Base-by-base conservation (phyloP, 2,888 invertebrate genomes). In the Melanchra persicariae region DNA sequence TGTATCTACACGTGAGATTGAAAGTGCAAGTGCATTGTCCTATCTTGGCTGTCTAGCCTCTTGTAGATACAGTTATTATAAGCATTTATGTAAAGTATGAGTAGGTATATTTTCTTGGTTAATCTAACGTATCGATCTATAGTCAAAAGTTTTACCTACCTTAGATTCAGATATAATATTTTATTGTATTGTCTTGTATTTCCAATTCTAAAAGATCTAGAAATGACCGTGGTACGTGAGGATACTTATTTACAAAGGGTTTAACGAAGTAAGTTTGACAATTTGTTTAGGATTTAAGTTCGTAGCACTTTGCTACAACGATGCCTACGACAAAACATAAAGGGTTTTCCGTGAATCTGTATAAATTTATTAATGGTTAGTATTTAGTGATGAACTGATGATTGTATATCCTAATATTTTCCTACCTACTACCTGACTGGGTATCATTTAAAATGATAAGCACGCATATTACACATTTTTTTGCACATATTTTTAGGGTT, bases 21-120 rank as follows among this genome's bases (percentile, higher is more conserved):
- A 92, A 91, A 92, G 92, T 91, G 91, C 90, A 92, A 92, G 91
- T 91, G 89, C 89, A 90, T 86, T 85, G 86, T 69, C 80, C 85
- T 82, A 75, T 81, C 77, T 77, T 76, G 45, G 61, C 47, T 59
- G 57, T 37, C 55, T 59, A 67, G 74, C 45, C 34, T 45, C 26
- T 61, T 12, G 45, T 24, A 57, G 30, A 70, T 24, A 70, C 47
- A 34, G 47, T 77, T 58, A 49, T 54, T 19, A 26, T 47, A 15
- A 19, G 15, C 7, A 22, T 45, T 2, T n/a, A 40, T 5, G 17
- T 55, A 34, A 37, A 47, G 57, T 34, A n/a, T 57, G 34, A 49
- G 3, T 15, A n/a, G n/a, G n/a, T n/a, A n/a, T n/a, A n/a, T 12
- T 65, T 22, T 34, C 47, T 47, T 34, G 1, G 1, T 15, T 34